Evolutionary conservation across 2,113 vertebrate genomes (phyloP).

Genomic region (Vanacampus margaritifer): DNA sequence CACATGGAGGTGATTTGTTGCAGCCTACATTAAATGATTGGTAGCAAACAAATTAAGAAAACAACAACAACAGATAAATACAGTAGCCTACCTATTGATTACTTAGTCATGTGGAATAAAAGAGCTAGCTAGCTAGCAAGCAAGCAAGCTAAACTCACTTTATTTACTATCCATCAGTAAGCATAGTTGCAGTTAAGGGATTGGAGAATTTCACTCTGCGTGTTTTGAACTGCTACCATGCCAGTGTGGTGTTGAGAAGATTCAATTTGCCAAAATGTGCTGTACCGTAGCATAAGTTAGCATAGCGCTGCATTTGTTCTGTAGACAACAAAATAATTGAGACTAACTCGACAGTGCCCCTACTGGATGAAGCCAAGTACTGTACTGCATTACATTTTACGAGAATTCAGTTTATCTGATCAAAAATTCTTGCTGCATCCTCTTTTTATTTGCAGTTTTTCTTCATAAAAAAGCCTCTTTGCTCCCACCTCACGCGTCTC

Average conservation of each 20-base stretch:
- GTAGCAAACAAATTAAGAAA: too few species aligned
- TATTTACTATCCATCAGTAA: too few species aligned
- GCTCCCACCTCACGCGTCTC: slow-evolving; percentile 13
- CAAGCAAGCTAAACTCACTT: too few species aligned
- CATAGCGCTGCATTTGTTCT: neutral
- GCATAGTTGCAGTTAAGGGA: too few species aligned
- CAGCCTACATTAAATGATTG: too few species aligned
- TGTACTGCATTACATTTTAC: neutral
- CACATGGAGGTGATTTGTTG: neutral
- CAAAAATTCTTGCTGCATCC: neutral
- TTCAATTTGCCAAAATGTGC: neutral
- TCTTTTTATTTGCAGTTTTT: slow-evolving; percentile 16
- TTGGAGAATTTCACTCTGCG: too few species aligned
- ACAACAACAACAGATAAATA: too few species aligned
- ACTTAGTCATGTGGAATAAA: too few species aligned
- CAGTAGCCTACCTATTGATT: too few species aligned
- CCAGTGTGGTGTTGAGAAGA: neutral
- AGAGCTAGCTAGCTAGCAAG: too few species aligned
- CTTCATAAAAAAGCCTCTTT: slow-evolving; percentile 15
- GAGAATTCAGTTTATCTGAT: neutral
- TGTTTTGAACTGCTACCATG: neutral
- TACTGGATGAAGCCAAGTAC: neutral
- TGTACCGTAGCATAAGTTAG: neutral
- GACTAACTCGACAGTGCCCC: too few species aligned
- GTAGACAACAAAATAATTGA: neutral